These are phyloP conservation scores for Phylloscopus collybita DNA, from an alignment of 2,797 vertebrate genomes.

Conservation along the genomic window DNA sequence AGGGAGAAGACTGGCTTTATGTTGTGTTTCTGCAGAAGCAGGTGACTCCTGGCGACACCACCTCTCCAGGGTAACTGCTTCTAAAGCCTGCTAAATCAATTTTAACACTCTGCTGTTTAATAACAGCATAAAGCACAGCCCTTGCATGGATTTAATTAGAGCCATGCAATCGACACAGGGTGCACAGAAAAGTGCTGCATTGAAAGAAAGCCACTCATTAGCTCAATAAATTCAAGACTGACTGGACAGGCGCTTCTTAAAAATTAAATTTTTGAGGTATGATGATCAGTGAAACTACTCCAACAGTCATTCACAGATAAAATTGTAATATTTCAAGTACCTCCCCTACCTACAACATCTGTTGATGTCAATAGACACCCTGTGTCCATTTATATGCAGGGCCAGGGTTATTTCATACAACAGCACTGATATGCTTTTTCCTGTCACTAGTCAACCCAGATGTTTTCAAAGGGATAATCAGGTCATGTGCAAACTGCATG, in stretches of 20 bases:
- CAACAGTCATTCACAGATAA: not conserved
- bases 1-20: not conserved
- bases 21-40: not conserved
- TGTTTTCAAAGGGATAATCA: not conserved
- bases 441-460: not conserved
- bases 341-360: not conserved
- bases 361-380: not conserved
- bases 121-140: slow-evolving; percentile 13
- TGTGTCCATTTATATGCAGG: not conserved
- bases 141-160: not conserved
- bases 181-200: not conserved
- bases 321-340: not conserved
- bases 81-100: slow-evolving; percentile 1
- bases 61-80: not conserved
- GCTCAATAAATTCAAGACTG: not conserved
- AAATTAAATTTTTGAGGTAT: not conserved
- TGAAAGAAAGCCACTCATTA: not conserved
- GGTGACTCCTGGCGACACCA: not conserved
- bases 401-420: not conserved
- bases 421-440: not conserved
- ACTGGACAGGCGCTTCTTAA: not conserved
- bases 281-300: not conserved
- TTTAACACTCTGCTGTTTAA: slow-evolving; percentile 23
- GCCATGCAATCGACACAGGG: not conserved
- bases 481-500: not conserved